phyloP scores from a whole-genome alignment of 2,888 invertebrate species.

The Rhagonycha lutea region DNA sequence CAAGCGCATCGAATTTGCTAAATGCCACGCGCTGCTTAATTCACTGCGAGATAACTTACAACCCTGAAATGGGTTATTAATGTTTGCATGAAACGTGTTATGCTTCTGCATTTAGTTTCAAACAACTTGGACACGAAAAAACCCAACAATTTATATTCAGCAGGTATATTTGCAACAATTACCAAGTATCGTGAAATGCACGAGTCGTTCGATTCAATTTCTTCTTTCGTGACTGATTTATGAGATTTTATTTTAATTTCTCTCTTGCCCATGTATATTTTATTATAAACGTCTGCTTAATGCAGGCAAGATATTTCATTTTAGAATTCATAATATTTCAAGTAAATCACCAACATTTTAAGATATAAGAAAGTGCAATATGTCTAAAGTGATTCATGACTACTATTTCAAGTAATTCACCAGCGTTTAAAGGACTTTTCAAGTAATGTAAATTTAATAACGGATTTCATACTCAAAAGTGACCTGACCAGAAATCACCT shows the following conservation, averaged over 20 bases:
- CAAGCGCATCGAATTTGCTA: constrained; percentile 4
- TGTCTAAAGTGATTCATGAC: no score
- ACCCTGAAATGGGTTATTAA: constrained; percentile 5
- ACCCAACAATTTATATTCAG: background rate
- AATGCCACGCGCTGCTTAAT: constrained; percentile 10
- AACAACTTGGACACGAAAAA: background rate
- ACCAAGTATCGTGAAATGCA: background rate
- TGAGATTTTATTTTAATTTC: background rate
- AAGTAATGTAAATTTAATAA: no score
- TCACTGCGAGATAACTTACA: constrained; percentile 11
- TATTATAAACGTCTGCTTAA: background rate
- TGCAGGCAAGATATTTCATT: background rate
- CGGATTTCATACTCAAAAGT: no score
- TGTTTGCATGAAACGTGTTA: constrained; percentile 10
- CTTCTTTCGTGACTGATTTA: background rate
- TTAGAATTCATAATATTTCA: background rate
- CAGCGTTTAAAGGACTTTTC: no score
- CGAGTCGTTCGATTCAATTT: background rate
- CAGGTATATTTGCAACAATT: background rate
- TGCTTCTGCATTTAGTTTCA: background rate
- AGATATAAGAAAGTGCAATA: background rate
- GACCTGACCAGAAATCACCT: no score
- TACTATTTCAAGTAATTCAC: no score
- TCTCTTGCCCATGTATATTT: background rate
- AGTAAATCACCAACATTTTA: background rate